Evolutionary conservation across 2,888 invertebrate species (phyloP), one percentile per base, ranked within the genome.

Genomic region (Suillia variegata): DNA sequence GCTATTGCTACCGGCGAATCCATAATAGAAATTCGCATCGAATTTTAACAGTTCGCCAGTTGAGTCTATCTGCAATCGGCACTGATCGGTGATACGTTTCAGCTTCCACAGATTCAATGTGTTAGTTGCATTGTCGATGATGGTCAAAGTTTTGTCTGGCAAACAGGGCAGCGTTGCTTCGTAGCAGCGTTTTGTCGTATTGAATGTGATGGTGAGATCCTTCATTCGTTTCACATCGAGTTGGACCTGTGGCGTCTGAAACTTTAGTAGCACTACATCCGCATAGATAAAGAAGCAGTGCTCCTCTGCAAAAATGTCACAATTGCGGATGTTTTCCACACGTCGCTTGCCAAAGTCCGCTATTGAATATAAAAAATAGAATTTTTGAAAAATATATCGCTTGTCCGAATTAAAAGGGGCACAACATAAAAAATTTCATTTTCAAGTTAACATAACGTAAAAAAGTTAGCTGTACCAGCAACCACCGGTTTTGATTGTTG

Each of bases 261-360:
- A 79, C 79, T 71, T 70, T 57, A 66, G 69, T 15, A 71, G 61
- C 26, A 72, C 70, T 34, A 73, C 67, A 70, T 80, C 78, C 52
- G 75, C 73, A 55, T 74, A 75, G 31, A 81, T 73, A 24, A 78
- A 61, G 13, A 81, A 75, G 67, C 74, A 66, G 59, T 75, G 65
- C 52, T 79, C 75, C 33, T 76, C 77, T 54, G 81, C 72, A 58
- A 71, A 81, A 61, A 80, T 64, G 71, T 81, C 81, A 63, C 76
- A 79, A 65, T 76, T 80, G 55, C 71, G 63, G 54, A 75, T 67
- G 61, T 70, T 74, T 64, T 75, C 69, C 56, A 72, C 70, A 67
- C 66, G 67, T 26, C 26, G n/a, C n/a, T n/a, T n/a, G n/a, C n/a
- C n/a, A n/a, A n/a, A n/a, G n/a, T n/a, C n/a, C n/a, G n/a, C n/a